A percentile compares a stretch with the other conserved stretches of the same genome.
Conservation (phyloP, 2,113 vertebrate species). For the Ellobius talpinus region DNA sequence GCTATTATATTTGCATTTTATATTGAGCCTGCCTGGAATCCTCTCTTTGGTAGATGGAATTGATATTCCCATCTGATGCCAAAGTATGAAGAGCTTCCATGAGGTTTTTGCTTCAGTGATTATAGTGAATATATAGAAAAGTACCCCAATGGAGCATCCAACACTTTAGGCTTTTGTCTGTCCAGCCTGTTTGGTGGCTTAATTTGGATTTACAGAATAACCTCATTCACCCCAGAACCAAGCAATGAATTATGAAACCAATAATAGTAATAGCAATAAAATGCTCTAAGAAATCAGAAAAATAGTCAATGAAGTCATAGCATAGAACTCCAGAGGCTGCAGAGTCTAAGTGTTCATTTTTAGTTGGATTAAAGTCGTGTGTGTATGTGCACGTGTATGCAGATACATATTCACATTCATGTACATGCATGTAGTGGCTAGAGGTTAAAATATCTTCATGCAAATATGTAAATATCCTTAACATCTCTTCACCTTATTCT, state of each 20-base stretch:
- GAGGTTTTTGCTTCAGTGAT: conserved; percentile 49
- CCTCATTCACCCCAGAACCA: conserved; percentile 18
- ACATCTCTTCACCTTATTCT: background rate
- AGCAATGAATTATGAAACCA: background rate
- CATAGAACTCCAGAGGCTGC: background rate
- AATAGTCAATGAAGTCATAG: background rate
- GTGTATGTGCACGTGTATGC: background rate
- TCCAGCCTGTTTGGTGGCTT: background rate
- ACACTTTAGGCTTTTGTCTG: background rate
- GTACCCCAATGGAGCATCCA: background rate
- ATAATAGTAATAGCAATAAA: background rate
- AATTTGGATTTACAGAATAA: conserved; percentile 1
- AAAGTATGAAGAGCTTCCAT: conserved; percentile 57
- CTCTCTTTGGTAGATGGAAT: conserved; percentile 40
- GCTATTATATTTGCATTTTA: conserved; percentile 74
- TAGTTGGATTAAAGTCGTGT: background rate
- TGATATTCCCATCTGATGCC: conserved; percentile 56
- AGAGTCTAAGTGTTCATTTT: background rate
- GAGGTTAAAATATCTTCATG: background rate
- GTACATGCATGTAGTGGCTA: background rate
- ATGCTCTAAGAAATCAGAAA: background rate
- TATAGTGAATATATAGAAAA: background rate
- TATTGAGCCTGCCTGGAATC: conserved; percentile 44
- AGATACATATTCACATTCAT: background rate
- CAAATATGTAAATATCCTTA: background rate